A percentile compares a stretch with the other conserved stretches of the same genome.
phyloP scores from a whole-genome alignment of 2,888 invertebrate species.

The Perizoma affinitatum region DNA sequence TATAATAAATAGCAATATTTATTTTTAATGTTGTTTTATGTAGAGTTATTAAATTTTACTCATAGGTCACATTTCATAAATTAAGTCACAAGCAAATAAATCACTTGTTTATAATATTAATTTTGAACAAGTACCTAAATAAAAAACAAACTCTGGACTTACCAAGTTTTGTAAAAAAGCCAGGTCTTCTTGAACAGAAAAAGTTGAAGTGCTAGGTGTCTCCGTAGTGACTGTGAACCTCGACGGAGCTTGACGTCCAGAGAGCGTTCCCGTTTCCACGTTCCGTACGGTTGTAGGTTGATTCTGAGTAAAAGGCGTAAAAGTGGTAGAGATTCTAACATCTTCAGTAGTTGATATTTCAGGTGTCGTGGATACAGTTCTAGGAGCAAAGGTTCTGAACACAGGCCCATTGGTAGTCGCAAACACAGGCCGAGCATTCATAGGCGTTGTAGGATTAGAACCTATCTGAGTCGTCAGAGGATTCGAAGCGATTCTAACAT shows the following conservation, averaged over 20 bases:
- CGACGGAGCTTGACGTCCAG: conserved; percentile 53
- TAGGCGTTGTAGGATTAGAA: conserved; percentile 69
- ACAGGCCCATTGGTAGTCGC: conserved; percentile 57
- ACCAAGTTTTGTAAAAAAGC: conserved; percentile 86
- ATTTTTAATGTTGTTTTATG: background rate
- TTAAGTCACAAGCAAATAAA: too few relatives aligned
- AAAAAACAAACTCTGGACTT: conserved; percentile 40
- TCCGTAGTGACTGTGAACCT: conserved; percentile 66
- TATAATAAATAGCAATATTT: background rate
- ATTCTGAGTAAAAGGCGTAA: conserved; percentile 60
- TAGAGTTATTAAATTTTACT: background rate
- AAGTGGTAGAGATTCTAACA: conserved; percentile 72
- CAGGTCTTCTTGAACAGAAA: conserved; percentile 83
- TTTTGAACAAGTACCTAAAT: too few relatives aligned
- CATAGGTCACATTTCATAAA: too few relatives aligned
- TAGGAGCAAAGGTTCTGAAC: conserved; percentile 57
- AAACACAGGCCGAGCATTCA: conserved; percentile 67
- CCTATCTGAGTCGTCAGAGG: conserved; percentile 66
- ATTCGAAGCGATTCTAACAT: conserved; percentile 73
- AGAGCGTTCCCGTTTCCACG: conserved; percentile 45
- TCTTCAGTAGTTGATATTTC: conserved; percentile 59
- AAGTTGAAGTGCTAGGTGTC: conserved; percentile 74
- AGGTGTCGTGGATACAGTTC: conserved; percentile 61
- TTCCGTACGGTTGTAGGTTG: conserved; percentile 53
- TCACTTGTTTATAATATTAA: too few relatives aligned